Conservation (phyloP, 2,888 invertebrate species). For the Cephus sareptanus region DNA sequence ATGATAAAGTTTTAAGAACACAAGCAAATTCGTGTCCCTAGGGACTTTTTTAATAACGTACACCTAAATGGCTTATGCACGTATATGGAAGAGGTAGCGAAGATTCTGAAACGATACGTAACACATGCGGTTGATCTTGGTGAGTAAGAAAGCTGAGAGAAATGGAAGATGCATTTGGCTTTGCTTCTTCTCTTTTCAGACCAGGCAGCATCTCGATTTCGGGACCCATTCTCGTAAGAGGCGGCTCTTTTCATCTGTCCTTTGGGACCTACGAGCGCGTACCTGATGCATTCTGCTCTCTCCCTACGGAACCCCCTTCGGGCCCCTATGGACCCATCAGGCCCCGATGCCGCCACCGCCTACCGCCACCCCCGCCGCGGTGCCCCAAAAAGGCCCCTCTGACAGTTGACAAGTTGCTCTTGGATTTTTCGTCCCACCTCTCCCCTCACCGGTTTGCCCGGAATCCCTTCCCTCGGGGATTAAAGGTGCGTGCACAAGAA, state of each 20-base stretch:
- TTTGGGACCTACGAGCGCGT: constrained; percentile 8
- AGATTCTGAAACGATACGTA: too few species aligned
- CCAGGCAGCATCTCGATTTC: not conserved
- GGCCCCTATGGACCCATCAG: not conserved
- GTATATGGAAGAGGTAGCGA: too few species aligned
- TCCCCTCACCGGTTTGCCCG: not conserved
- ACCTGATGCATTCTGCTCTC: too few species aligned
- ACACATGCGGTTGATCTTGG: too few species aligned
- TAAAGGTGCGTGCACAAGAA: not conserved
- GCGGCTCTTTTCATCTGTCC: constrained; percentile 23
- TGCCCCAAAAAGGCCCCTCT: constrained; percentile 23
- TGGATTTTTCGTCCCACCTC: constrained; percentile 18
- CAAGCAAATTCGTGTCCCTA: too few species aligned
- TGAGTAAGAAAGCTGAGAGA: too few species aligned
- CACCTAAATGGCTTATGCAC: too few species aligned
- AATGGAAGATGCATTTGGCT: too few species aligned
- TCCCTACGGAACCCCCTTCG: too few species aligned
- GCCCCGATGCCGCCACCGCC: constrained; percentile 5
- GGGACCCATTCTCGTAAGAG: constrained; percentile 3
- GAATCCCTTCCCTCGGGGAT: not conserved
- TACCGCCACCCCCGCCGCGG: constrained; percentile 7
- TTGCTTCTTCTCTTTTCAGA: constrained; percentile 6
- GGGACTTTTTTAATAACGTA: too few species aligned
- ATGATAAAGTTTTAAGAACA: too few species aligned
- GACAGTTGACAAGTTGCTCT: constrained; percentile 26